These are phyloP conservation scores for Cephus spinipes DNA, from an alignment of 2,888 invertebrate genomes.

Conservation along the genomic window DNA sequence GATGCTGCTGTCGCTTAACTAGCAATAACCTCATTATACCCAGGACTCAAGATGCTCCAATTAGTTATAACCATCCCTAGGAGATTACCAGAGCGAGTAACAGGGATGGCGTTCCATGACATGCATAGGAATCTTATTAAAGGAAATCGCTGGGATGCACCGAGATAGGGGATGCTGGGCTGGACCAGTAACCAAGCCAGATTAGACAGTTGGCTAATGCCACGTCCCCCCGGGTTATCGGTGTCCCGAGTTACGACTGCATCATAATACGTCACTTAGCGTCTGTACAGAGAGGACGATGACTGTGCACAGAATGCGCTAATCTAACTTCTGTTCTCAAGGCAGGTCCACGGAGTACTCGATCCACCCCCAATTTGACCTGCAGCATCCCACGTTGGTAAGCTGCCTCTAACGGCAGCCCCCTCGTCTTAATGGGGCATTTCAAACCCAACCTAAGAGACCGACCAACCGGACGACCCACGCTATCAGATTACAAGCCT, in stretches of 20 bases:
- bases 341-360: neutral
- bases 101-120: neutral
- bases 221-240: neutral
- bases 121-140: neutral
- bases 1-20: neutral
- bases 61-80: neutral
- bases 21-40: neutral
- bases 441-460: slow-evolving; percentile 45
- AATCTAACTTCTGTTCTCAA: neutral
- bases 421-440: slow-evolving; percentile 47
- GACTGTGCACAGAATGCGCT: neutral
- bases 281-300: neutral
- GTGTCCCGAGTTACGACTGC: neutral
- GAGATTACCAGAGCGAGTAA: neutral
- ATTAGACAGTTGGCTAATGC: neutral
- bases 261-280: neutral
- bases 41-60: neutral
- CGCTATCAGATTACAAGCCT: slow-evolving; percentile 48
- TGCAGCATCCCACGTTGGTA: slow-evolving; percentile 35
- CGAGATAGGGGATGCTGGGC: neutral
- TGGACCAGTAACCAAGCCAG: neutral
- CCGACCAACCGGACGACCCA: slow-evolving; percentile 43
- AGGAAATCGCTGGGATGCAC: neutral
- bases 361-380: slow-evolving; percentile 1
- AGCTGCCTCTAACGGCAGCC: slow-evolving; percentile 45